Evolutionary conservation across 2,113 vertebrate species (phyloP).

Genomic region (Crocuta crocuta): DNA sequence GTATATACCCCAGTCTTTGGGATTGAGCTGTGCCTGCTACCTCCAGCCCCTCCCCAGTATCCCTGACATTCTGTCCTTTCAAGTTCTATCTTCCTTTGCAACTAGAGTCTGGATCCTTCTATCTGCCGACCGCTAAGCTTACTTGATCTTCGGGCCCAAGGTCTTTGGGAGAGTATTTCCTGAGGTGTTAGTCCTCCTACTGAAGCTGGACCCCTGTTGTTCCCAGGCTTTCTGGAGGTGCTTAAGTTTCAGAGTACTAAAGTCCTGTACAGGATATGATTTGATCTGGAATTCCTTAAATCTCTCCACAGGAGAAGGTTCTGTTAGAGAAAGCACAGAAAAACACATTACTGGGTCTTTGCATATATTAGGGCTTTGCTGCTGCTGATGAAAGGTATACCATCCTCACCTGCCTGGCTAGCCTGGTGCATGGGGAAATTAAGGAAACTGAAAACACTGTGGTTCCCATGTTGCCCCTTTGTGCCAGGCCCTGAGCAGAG

Average conservation of each 20-base stretch:
- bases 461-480: neutral
- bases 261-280: conserved; percentile 78
- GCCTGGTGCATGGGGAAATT: neutral
- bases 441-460: neutral
- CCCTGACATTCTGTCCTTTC: neutral
- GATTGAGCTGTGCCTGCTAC: too few species aligned
- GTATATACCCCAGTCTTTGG: neutral
- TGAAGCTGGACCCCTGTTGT: neutral
- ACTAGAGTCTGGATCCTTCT: neutral
- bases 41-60: neutral
- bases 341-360: neutral
- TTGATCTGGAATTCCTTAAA: conserved; percentile 76
- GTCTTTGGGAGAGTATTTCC: conserved; percentile 57
- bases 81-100: neutral
- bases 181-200: neutral
- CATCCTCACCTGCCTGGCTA: neutral
- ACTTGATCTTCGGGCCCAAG: conserved; percentile 70
- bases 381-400: neutral
- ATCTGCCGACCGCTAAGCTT: conserved; percentile 49
- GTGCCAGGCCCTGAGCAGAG: neutral
- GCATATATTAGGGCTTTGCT: neutral
- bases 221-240: conserved; percentile 58
- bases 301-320: conserved; percentile 60
- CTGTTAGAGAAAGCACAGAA: conserved; percentile 67
- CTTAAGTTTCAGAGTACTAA: conserved; percentile 73